Conservation (phyloP, 2,797 vertebrate species). For the Brachyrhaphis roseni region DNA sequence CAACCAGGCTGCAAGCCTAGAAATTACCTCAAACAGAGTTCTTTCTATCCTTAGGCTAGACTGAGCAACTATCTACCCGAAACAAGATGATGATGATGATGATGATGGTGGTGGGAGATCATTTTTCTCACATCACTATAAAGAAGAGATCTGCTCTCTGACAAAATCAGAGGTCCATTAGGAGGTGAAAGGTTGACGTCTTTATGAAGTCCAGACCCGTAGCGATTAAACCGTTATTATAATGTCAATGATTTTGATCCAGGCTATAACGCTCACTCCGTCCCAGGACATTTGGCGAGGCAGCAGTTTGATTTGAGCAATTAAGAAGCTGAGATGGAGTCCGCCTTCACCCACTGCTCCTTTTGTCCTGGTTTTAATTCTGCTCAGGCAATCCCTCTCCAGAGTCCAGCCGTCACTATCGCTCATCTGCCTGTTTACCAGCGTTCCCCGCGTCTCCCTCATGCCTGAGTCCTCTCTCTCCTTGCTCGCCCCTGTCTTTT, state of each 20-base stretch:
- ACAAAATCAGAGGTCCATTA: constrained; percentile 46
- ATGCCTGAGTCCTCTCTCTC: background rate
- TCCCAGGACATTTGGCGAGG: constrained; percentile 51
- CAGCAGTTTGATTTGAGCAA: constrained; percentile 59
- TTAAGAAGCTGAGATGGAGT: constrained; percentile 43
- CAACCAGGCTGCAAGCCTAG: background rate
- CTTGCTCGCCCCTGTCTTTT: background rate
- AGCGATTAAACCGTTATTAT: constrained; percentile 71
- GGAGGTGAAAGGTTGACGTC: constrained; percentile 43
- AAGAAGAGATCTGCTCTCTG: constrained; percentile 31
- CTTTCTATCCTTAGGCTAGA: constrained; percentile 15
- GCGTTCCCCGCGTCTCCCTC: background rate
- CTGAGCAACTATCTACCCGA: constrained; percentile 36
- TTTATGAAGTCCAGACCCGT: constrained; percentile 43
- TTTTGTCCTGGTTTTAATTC: background rate
- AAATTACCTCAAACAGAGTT: background rate
- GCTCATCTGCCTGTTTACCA: constrained; percentile 3
- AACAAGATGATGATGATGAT: constrained; percentile 22
- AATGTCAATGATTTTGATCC: constrained; percentile 57
- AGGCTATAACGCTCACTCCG: constrained; percentile 36
- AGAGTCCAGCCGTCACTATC: background rate
- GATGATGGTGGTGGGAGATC: no score
- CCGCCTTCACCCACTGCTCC: constrained; percentile 23
- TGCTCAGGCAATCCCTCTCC: background rate
- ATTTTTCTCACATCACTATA: constrained; percentile 4